Conservation (phyloP, 2,888 invertebrate species). For the Cordilura impudica region DNA sequence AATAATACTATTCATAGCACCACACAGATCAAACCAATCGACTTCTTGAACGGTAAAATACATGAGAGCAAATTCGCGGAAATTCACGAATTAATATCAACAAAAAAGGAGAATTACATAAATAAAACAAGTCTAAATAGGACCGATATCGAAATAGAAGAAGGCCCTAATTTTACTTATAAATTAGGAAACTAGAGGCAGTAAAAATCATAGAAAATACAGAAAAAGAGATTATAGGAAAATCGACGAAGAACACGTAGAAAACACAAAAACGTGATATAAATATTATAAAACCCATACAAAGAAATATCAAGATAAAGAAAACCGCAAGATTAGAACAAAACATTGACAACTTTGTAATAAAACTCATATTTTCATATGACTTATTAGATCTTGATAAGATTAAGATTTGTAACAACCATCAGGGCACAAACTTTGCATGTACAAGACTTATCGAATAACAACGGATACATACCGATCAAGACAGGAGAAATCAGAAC, state of each 20-base stretch:
- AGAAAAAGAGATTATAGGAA: too few relatives aligned
- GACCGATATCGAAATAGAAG: too few relatives aligned
- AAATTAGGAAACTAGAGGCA: too few relatives aligned
- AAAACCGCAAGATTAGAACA: conserved; percentile 41
- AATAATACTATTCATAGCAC: too few relatives aligned
- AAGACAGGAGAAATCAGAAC: conserved; percentile 43
- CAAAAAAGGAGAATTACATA: too few relatives aligned
- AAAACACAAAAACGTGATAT: conserved; percentile 30
- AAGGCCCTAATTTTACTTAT: too few relatives aligned
- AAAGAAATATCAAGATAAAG: conserved; percentile 55
- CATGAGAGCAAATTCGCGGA: too few relatives aligned
- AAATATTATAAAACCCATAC: conserved; percentile 61
- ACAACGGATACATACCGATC: conserved; percentile 57
- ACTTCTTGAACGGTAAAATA: too few relatives aligned
- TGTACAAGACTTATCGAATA: conserved; percentile 53
- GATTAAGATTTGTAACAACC: conserved; percentile 21
- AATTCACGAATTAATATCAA: too few relatives aligned
- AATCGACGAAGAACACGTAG: conserved; percentile 54
- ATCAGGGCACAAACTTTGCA: conserved; percentile 46
- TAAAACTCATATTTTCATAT: conserved; percentile 15
- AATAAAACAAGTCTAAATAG: too few relatives aligned
- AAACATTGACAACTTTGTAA: conserved; percentile 5
- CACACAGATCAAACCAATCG: too few relatives aligned
- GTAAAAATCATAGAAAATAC: too few relatives aligned
- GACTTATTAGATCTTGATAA: conserved; percentile 1